A percentile compares a stretch with the other conserved stretches of the same genome.
Conservation (phyloP, 2,797 vertebrate genomes). For the Alosa sapidissima region DNA sequence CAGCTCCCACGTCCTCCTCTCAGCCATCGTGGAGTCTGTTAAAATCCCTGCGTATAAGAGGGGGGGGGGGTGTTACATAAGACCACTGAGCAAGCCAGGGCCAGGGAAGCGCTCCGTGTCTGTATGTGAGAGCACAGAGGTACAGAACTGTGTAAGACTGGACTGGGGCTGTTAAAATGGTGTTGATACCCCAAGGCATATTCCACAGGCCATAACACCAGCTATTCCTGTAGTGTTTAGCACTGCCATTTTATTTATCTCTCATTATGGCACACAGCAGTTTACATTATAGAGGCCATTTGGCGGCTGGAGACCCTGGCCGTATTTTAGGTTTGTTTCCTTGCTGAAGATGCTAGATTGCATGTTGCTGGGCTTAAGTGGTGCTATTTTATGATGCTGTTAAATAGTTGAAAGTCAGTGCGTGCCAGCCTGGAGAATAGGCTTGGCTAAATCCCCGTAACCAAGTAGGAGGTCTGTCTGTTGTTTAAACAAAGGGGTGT, state of each 20-base stretch:
- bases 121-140: not conserved
- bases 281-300: not conserved
- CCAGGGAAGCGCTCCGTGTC: conserved; percentile 3
- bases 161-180: not conserved
- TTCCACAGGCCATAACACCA: conserved; percentile 8
- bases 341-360: not conserved
- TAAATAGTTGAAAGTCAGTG: conserved; percentile 24
- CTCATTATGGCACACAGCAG: not conserved
- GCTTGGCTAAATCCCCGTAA: not conserved
- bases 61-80: not conserved
- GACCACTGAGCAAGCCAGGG: not conserved
- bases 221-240: not conserved
- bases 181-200: not conserved
- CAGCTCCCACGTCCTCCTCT: conserved; percentile 34
- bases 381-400: conserved; percentile 33
- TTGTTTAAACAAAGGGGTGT: conserved; percentile 22
- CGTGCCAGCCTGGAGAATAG: conserved; percentile 1
- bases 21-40: conserved; percentile 21
- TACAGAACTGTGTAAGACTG: not conserved
- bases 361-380: conserved; percentile 4
- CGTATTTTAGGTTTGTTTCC: not conserved
- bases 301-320: not conserved
- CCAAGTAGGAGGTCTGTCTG: conserved; percentile 27
- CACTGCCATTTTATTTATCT: conserved; percentile 3
- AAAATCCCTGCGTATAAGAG: not conserved